A percentile compares a stretch with the other conserved stretches of the same genome.
Conservation (phyloP, 2,113 vertebrate genomes). For the Gambusia holbrooki region DNA sequence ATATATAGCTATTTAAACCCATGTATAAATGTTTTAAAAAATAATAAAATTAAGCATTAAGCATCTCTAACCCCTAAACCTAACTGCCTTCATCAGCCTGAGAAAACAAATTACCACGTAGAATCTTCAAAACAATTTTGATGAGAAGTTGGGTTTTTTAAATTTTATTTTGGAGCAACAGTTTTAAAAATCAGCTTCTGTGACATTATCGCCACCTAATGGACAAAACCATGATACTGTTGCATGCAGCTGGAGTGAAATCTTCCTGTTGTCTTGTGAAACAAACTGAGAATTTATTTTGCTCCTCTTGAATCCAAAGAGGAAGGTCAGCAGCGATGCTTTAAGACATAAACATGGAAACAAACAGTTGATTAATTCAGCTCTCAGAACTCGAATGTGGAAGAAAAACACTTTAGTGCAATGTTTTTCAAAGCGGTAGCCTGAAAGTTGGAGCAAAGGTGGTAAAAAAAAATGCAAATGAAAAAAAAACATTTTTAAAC, state of each 20-base stretch:
- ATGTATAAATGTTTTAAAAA: too few relatives aligned
- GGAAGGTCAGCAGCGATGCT: not conserved
- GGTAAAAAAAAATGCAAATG: too few relatives aligned
- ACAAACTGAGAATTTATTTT: not conserved
- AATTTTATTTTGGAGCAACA: not conserved
- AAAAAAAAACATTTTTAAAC: too few relatives aligned
- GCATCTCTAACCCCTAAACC: too few relatives aligned
- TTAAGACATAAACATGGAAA: not conserved
- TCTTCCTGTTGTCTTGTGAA: not conserved
- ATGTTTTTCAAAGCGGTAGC: too few relatives aligned
- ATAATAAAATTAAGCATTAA: too few relatives aligned
- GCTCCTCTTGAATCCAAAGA: too few relatives aligned
- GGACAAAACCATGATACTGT: not conserved
- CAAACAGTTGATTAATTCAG: not conserved
- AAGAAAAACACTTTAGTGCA: not conserved
- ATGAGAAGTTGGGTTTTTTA: not conserved
- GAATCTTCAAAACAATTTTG: too few relatives aligned
- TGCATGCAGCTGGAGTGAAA: not conserved
- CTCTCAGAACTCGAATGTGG: not conserved
- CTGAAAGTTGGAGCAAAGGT: too few relatives aligned
- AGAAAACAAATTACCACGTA: too few relatives aligned
- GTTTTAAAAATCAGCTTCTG: not conserved
- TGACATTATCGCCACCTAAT: not conserved
- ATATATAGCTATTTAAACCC: too few relatives aligned
- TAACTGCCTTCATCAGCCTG: too few relatives aligned